A percentile compares a stretch with the other conserved stretches of the same genome.
phyloP scores from a whole-genome alignment of 2,113 vertebrate species.

The Fukomys damarensis region DNA sequence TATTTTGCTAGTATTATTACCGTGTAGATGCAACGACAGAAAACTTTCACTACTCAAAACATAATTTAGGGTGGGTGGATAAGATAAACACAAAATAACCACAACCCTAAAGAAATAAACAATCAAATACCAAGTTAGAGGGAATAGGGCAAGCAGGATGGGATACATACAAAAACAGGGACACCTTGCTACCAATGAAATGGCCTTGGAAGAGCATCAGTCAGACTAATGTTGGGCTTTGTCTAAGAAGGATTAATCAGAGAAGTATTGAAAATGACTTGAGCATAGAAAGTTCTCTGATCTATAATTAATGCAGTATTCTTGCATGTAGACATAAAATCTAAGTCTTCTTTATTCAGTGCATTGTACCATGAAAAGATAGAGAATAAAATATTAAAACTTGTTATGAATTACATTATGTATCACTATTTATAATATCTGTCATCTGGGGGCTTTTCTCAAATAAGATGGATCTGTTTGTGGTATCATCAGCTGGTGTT shows the following conservation, averaged over 20 bases:
- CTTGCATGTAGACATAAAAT: not conserved
- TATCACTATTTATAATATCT: not conserved
- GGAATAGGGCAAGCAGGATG: not conserved
- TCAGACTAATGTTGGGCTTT: not conserved
- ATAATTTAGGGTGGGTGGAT: not conserved
- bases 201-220: not conserved
- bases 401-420: not conserved
- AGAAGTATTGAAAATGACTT: not conserved
- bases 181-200: not conserved
- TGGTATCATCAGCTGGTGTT: not conserved
- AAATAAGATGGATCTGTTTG: not conserved
- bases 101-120: not conserved
- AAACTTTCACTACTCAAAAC: not conserved
- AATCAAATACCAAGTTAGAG: not conserved
- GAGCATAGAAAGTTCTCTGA: not conserved
- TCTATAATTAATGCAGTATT: not conserved
- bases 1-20: not conserved
- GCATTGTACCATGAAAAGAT: not conserved
- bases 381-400: slow-evolving; percentile 7
- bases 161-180: not conserved
- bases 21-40: not conserved
- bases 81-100: not conserved
- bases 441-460: not conserved
- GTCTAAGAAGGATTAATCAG: not conserved
- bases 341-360: not conserved